These are phyloP conservation scores for Mantis religiosa DNA, from an alignment of 2,888 invertebrate species.

Conservation along the genomic window DNA sequence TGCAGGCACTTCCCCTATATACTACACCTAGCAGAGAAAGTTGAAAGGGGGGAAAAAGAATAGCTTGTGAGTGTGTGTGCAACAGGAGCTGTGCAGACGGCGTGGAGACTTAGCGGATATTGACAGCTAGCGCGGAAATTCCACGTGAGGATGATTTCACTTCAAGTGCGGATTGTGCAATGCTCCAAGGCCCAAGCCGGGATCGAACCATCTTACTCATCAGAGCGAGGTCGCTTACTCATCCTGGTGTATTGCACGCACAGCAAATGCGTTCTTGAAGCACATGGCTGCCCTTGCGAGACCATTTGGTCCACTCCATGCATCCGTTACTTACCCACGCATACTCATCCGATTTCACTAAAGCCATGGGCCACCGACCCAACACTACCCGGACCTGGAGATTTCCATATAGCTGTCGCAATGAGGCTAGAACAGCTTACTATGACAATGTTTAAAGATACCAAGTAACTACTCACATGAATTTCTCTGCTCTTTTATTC, in stretches of 20 bases:
- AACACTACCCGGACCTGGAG: background rate
- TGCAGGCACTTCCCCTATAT: no score
- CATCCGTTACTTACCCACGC: background rate
- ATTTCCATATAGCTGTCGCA: no score
- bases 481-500: no score
- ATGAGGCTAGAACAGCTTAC: no score
- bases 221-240: background rate
- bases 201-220: background rate
- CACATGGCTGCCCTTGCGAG: background rate
- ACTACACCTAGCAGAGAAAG: no score
- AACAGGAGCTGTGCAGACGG: no score
- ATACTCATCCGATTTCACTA: background rate
- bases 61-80: no score
- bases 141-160: background rate
- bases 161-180: background rate
- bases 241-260: background rate
- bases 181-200: background rate
- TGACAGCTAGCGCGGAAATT: background rate
- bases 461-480: no score
- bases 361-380: background rate
- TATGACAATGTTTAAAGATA: no score
- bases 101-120: background rate
- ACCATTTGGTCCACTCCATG: background rate
- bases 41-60: no score
- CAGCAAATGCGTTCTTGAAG: background rate